Base-by-base conservation (phyloP, 2,888 invertebrate species). In the Sphaerolaimus hirsutus region DNA sequence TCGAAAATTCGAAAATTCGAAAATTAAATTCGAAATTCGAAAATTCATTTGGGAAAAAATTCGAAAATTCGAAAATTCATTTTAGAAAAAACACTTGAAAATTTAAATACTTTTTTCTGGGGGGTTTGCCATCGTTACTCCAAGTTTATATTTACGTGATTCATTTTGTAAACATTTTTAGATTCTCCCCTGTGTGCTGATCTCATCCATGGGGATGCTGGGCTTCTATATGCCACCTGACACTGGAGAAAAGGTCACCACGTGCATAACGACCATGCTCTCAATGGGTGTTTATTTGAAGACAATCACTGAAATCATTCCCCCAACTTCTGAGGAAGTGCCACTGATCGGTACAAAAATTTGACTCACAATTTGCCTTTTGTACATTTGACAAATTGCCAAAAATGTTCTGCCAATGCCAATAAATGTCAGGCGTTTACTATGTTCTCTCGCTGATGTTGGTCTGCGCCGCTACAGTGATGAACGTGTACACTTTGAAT, bases 401-500 rank as follows among this genome's bases (percentile, higher is more conserved):
- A 37, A 5, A n/a, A 5, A 37, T 37, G 10, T 12, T n/a, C 19
- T 37, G 19, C 27, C 17, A 12, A 10, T 21, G 14, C 32, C 1
- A 24, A 29, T 50, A 17, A 25, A 12, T 48, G 58, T 38, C 57
- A 71, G 71, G 70, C 48, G 56, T 72, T 46, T 72, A 72, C 56
- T 72, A 72, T 52, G 71, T 71, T 2, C 68, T 71, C n/a, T 71
- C 71, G 32, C 67, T 71, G 36, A 67, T 68, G 26, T 65, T 68
- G 48, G 68, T 69, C 1, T 68, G 68, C 10, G 57, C 65, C 29
- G 68, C 69, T n/a, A 70, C 68, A 1, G 66, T 64, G 24, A 65
- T 68, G 60, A 80, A 80, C 1, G 81, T 81, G 46, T 77, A 81
- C 45, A 81, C 81, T 1, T 70, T 81, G 51, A 81, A 81, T 64